phyloP scores from a whole-genome alignment of 2,797 vertebrate species.

The Tachyglossus aculeatus region DNA sequence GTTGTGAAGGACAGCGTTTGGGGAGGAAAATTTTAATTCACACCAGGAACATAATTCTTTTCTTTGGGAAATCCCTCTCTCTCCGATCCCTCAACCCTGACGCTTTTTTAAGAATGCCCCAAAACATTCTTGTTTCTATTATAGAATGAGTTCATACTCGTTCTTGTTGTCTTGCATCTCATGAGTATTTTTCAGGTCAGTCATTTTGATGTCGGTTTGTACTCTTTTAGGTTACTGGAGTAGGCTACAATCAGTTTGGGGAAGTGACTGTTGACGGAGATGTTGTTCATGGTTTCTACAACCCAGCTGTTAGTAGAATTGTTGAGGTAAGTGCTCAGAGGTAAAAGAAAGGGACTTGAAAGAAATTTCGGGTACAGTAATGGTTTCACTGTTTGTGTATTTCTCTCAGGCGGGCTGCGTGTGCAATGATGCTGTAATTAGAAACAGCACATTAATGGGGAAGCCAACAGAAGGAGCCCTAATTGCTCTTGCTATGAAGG shows the following conservation, averaged over 20 bases:
- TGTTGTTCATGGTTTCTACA: conserved; percentile 89
- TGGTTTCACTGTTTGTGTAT: conserved; percentile 18
- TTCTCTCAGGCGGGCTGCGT: conserved; percentile 85
- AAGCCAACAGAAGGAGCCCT: conserved; percentile 92
- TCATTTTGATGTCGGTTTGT: conserved; percentile 10
- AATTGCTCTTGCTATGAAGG: conserved; percentile 84
- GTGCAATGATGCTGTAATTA: conserved; percentile 94
- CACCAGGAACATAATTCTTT: too few relatives aligned
- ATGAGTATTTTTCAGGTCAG: background rate
- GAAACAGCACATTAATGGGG: conserved; percentile 89
- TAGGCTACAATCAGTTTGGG: conserved; percentile 92
- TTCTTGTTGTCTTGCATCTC: too few relatives aligned
- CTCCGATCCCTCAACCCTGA: too few relatives aligned
- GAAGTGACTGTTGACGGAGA: conserved; percentile 90
- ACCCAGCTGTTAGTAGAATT: conserved; percentile 85
- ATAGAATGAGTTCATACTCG: too few relatives aligned
- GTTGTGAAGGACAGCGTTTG: too few relatives aligned
- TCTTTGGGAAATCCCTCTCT: too few relatives aligned
- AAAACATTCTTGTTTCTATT: too few relatives aligned
- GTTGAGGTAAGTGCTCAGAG: conserved; percentile 84
- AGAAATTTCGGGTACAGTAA: background rate
- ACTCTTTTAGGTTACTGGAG: conserved; percentile 89
- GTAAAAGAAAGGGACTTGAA: background rate
- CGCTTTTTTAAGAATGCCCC: too few relatives aligned
- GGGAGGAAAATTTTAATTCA: too few relatives aligned